These are phyloP conservation scores for Drosophila pandora DNA, from an alignment of 1,140 invertebrate species.

Conservation along the genomic window DNA sequence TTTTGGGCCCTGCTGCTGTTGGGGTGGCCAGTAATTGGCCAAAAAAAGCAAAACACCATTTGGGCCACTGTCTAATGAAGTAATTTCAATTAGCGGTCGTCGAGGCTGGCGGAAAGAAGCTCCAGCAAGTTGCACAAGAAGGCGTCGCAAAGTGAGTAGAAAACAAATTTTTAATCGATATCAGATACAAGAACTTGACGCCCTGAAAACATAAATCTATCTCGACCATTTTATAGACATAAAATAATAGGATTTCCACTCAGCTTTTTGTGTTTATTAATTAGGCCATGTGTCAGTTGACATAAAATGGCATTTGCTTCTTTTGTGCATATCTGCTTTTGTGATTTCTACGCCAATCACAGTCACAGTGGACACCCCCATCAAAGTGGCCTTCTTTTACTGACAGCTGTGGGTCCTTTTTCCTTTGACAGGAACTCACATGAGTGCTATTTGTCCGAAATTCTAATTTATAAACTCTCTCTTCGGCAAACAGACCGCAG, in stretches of 20 bases:
- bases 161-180: not conserved
- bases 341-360: not conserved
- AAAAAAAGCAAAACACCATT: slow-evolving; percentile 22
- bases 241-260: not conserved
- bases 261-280: not conserved
- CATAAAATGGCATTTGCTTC: not conserved
- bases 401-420: slow-evolving; percentile 4
- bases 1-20: slow-evolving; percentile 30
- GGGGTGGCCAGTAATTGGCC: slow-evolving; percentile 20
- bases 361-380: not conserved
- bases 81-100: slow-evolving; percentile 62
- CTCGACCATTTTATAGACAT: too few species aligned
- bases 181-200: not conserved
- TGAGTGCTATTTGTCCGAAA: not conserved
- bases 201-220: not conserved
- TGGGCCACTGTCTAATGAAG: slow-evolving; percentile 60
- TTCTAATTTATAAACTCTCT: not conserved
- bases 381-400: not conserved
- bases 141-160: not conserved
- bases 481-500: not conserved
- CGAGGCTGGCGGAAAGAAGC: not conserved
- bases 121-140: too few species aligned
- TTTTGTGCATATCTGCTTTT: not conserved
- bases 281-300: not conserved
- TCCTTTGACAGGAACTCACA: not conserved